phyloP scores from a whole-genome alignment of 2,113 vertebrate genomes.

The Pseudolaguvia tuberculata region DNA sequence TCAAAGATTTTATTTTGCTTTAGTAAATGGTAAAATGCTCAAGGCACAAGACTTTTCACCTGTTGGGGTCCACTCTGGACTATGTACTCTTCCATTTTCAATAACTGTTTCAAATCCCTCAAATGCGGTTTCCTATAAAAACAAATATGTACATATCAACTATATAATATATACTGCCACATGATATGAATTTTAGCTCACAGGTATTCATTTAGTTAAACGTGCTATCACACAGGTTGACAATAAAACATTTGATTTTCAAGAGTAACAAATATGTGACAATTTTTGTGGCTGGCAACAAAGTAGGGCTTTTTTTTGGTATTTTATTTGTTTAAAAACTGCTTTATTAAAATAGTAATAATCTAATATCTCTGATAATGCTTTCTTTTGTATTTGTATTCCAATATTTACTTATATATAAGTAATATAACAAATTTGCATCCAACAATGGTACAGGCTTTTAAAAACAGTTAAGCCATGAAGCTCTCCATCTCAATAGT shows the following conservation, averaged over 20 bases:
- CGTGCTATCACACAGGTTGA: too few species aligned
- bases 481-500: slow-evolving; percentile 26
- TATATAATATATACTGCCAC: background rate
- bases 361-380: too few species aligned
- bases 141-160: background rate
- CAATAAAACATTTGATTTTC: too few species aligned
- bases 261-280: too few species aligned
- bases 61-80: slow-evolving; percentile 76
- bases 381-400: too few species aligned
- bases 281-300: too few species aligned
- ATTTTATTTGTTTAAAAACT: too few species aligned
- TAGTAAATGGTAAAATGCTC: background rate
- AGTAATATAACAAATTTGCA: too few species aligned
- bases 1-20: background rate
- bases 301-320: too few species aligned
- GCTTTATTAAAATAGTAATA: too few species aligned
- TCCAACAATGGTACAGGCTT: slow-evolving; percentile 16
- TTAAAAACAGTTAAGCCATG: slow-evolving; percentile 13
- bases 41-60: slow-evolving; percentile 61
- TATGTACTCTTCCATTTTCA: slow-evolving; percentile 83
- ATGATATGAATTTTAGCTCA: background rate
- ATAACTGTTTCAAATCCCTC: slow-evolving; percentile 86
- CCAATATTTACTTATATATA: too few species aligned
- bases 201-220: too few species aligned
- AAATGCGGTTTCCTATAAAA: slow-evolving; percentile 89